phyloP scores from a whole-genome alignment of 2,888 invertebrate genomes.

The Emesis castigata region DNA sequence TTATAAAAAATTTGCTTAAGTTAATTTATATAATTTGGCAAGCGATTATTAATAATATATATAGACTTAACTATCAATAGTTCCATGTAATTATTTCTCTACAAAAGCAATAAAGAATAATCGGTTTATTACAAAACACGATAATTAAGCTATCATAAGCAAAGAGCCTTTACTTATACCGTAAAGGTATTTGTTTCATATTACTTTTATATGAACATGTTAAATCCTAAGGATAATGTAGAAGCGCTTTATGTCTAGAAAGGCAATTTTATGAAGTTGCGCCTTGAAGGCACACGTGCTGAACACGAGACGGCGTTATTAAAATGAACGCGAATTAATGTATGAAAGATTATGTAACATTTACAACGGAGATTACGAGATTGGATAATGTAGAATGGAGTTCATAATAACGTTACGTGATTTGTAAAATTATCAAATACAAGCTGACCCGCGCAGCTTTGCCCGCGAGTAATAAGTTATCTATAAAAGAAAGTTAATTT shows the following conservation, averaged over 20 bases:
- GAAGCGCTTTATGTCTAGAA: conserved; percentile 26
- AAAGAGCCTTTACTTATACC: not conserved
- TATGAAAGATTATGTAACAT: conserved; percentile 9
- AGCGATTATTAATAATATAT: too few species aligned
- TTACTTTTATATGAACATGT: conserved; percentile 4
- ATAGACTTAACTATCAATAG: too few species aligned
- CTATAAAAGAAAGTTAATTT: too few species aligned
- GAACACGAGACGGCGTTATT: conserved; percentile 63
- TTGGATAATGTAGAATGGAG: not conserved
- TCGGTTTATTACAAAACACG: not conserved
- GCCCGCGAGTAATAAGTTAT: too few species aligned
- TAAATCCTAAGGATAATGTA: conserved; percentile 5
- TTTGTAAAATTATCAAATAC: not conserved
- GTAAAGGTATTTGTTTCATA: conserved; percentile 5
- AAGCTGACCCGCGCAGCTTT: too few species aligned
- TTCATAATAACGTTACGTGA: not conserved
- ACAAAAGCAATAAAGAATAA: too few species aligned
- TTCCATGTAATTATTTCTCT: too few species aligned
- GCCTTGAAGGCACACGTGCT: conserved; percentile 60
- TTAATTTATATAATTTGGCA: too few species aligned
- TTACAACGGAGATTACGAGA: conserved; percentile 17
- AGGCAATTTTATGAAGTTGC: conserved; percentile 64
- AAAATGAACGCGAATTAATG: conserved; percentile 48
- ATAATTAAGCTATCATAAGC: not conserved
- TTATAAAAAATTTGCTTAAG: too few species aligned